These are phyloP conservation scores for Hypocryptadius cinnamomeus DNA, from an alignment of 2,113 vertebrate genomes.

Conservation along the genomic window DNA sequence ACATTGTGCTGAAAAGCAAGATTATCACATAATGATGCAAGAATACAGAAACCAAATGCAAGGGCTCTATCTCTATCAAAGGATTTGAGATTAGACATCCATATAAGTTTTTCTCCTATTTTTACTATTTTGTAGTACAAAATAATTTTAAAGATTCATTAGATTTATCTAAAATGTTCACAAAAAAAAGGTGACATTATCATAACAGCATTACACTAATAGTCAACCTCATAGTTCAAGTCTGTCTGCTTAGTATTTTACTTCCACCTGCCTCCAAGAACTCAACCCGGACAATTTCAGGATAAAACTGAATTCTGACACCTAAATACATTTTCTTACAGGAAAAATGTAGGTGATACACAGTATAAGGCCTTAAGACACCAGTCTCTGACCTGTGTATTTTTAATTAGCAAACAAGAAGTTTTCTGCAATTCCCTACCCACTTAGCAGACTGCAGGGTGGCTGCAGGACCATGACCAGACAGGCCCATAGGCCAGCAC, in stretches of 20 bases:
- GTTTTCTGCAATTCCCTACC: neutral
- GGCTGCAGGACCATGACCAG: neutral
- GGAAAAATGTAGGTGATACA: neutral
- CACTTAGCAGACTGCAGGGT: neutral
- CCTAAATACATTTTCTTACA: neutral
- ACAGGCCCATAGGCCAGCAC: neutral
- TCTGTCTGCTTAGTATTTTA: neutral
- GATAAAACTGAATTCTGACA: neutral
- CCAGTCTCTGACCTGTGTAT: neutral
- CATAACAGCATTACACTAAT: neutral
- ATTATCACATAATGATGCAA: neutral
- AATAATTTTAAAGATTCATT: neutral
- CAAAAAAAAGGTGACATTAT: accelerated
- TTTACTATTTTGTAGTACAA: neutral
- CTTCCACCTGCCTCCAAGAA: neutral
- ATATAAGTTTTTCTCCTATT: neutral
- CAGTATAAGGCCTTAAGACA: neutral
- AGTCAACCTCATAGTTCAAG: neutral
- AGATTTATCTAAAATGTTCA: neutral
- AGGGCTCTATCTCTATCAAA: neutral
- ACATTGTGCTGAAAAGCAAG: neutral
- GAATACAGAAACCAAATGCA: neutral
- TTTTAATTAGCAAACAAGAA: neutral
- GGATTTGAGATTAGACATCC: neutral
- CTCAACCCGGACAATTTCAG: neutral